phyloP scores from a whole-genome alignment of 2,113 vertebrate species.

The Salvelinus sp. region DNA sequence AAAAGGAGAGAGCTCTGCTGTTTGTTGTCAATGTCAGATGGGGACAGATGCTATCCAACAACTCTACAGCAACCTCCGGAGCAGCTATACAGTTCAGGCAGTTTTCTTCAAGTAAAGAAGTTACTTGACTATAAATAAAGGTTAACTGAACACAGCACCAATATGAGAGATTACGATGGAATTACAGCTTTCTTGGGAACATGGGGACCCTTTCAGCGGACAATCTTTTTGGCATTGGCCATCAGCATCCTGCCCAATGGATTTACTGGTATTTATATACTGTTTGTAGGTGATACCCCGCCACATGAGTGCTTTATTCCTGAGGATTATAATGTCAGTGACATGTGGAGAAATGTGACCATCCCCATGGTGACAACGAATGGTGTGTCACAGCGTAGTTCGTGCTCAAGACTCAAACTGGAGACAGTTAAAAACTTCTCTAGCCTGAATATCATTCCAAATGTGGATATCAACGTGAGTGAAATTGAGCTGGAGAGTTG shows the following conservation, averaged over 20 bases:
- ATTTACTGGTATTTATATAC: constrained; percentile 56
- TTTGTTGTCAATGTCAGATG: too few relatives aligned
- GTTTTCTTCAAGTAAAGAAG: neutral
- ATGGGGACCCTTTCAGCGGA: constrained; percentile 78
- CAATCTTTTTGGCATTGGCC: constrained; percentile 59
- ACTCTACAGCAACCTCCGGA: too few relatives aligned
- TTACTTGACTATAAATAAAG: neutral
- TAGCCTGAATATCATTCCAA: constrained; percentile 26
- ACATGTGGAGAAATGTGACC: constrained; percentile 55
- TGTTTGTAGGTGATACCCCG: constrained; percentile 65
- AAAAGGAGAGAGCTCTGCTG: too few relatives aligned
- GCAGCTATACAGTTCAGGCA: too few relatives aligned
- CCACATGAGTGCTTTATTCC: constrained; percentile 64
- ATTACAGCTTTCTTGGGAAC: constrained; percentile 70
- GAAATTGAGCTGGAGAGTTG: constrained; percentile 62
- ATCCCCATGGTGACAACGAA: constrained; percentile 50
- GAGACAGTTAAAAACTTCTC: constrained; percentile 58
- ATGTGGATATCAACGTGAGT: constrained; percentile 62
- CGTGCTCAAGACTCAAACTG: constrained; percentile 62
- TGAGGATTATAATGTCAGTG: constrained; percentile 50
- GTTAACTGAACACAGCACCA: neutral
- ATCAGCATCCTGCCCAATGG: constrained; percentile 68
- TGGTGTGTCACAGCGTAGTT: constrained; percentile 48
- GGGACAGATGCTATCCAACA: too few relatives aligned
- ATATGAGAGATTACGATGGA: constrained; percentile 75